Conservation (phyloP, 2,113 vertebrate species). For the Pollimyrus isidori region DNA sequence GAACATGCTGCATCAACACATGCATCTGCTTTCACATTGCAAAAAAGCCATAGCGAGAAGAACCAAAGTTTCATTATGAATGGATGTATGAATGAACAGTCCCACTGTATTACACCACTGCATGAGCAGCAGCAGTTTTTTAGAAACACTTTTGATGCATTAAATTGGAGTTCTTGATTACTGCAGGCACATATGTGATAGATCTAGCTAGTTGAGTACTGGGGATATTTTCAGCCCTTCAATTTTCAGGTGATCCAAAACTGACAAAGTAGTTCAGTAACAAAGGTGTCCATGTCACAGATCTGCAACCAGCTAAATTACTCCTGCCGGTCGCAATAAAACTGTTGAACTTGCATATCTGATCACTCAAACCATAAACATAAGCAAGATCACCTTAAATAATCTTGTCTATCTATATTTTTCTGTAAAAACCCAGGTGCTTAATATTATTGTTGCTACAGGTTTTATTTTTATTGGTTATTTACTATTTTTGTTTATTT, state of each 20-base stretch:
- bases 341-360: too few relatives aligned
- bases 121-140: background rate
- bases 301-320: background rate
- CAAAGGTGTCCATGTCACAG: background rate
- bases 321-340: too few relatives aligned
- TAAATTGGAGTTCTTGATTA: background rate
- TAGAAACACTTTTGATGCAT: background rate
- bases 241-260: background rate
- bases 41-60: background rate
- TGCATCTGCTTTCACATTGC: background rate
- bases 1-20: background rate
- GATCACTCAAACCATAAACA: too few relatives aligned
- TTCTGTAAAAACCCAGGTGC: too few relatives aligned
- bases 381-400: too few relatives aligned
- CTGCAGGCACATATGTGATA: background rate
- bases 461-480: too few relatives aligned
- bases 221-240: background rate
- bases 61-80: background rate
- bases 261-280: background rate
- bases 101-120: background rate
- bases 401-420: too few relatives aligned
- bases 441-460: too few relatives aligned
- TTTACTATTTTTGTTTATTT: too few relatives aligned
- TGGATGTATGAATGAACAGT: background rate
- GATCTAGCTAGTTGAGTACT: background rate